Evolutionary conservation across 2,113 vertebrate species (phyloP).

Genomic region (Blennius ocellaris): DNA sequence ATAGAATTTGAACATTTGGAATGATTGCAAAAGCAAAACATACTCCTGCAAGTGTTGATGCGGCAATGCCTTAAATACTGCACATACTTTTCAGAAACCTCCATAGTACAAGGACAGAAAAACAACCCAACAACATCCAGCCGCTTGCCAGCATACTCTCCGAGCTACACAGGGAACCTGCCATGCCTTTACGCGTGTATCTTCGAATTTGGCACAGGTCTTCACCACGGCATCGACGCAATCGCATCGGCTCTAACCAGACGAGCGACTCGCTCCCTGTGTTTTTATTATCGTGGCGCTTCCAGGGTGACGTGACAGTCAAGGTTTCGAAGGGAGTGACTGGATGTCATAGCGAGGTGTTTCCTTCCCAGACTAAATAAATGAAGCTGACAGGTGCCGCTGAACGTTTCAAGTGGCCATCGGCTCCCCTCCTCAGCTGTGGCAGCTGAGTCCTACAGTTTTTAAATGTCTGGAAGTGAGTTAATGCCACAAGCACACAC

Average conservation of each 20-base stretch:
- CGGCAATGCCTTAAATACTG: not conserved
- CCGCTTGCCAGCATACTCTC: not conserved
- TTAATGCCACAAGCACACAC: conserved; percentile 9
- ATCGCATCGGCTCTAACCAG: not conserved
- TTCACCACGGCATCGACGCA: not conserved
- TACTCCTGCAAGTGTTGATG: too few relatives aligned
- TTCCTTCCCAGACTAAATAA: conserved; percentile 34
- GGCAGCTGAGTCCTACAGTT: conserved; percentile 29
- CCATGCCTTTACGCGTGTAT: not conserved
- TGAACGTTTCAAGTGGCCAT: conserved; percentile 35
- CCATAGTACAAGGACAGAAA: not conserved
- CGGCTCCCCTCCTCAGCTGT: not conserved
- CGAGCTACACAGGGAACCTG: not conserved
- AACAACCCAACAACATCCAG: not conserved
- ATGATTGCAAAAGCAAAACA: too few relatives aligned
- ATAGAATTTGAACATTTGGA: too few relatives aligned
- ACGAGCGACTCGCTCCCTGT: not conserved
- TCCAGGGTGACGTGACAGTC: conserved; percentile 2
- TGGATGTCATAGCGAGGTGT: not conserved
- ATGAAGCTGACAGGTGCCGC: conserved; percentile 52
- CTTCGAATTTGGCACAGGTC: not conserved
- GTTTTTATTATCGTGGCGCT: conserved; percentile 3
- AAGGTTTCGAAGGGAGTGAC: not conserved
- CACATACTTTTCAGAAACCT: not conserved
- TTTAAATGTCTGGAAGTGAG: conserved; percentile 5